Evolutionary conservation across 2,797 vertebrate genomes (phyloP), one percentile per base, ranked within the genome.

Genomic region (Pseudocheirus occidentalis): DNA sequence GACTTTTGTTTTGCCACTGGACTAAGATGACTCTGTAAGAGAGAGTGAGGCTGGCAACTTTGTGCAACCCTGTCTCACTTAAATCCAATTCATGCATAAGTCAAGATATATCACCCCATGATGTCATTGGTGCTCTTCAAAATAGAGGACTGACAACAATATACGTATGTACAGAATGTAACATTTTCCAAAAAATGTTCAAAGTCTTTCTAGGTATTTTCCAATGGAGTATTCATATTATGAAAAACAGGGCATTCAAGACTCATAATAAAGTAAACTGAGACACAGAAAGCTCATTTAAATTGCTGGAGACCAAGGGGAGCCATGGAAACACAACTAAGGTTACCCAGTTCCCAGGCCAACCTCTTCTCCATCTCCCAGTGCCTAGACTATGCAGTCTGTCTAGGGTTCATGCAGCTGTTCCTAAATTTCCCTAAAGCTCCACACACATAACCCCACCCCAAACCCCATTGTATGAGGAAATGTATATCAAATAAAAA

Each of bases 261-360:
- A 73, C 62, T 95, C 94, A 91, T n/a, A 95, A 93, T 93, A 95
- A 55, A 94, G 55, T 13, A 92, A 95, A 7, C 90, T 6, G 16
- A 90, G 91, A 31, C 92, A 40, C 6, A 96, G 95, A 90, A 94
- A 93, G 95, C 94, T 93, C 93, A 56, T 10, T 0, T n/a, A 93
- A 94, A 57, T 93, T 97, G 96, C 93, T 94, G 95, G 81, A 95
- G 90, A 96, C 91, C 92, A 90, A 93, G 93, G 96, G 94, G 57
- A 91, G 95, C 91, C 2, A 5, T 93, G 95, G 94, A n/a, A 90
- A 94, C 24, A 11, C 40, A 96, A 93, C 59, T n/a, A 94, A 97
- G 94, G 73, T 87, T 81, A 81, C 18, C 91, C 90, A 93, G 54
- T 95, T 55, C 50, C 57, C 29, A 27, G 58, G 56, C 56, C 31